Evolutionary conservation across 1,140 invertebrate genomes (phyloP).

Genomic region (Zaprionus tsacasi): DNA sequence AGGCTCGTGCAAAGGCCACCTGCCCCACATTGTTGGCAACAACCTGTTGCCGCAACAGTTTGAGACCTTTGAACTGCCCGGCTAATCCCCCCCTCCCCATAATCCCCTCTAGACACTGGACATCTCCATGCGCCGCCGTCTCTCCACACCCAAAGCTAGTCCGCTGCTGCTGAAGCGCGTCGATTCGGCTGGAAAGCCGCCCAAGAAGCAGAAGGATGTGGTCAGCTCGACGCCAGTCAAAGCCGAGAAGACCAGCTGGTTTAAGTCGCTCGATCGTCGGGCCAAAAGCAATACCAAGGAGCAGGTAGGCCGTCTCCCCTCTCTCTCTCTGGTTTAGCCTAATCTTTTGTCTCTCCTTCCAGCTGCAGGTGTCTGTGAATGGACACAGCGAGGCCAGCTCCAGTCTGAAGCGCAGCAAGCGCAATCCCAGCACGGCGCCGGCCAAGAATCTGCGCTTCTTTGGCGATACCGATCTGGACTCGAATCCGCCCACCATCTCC

Average conservation of each 20-base stretch:
- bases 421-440: slow-evolving; percentile 83
- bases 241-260: slow-evolving; percentile 86
- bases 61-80: slow-evolving; percentile 33
- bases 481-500: slow-evolving; percentile 85
- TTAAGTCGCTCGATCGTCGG: slow-evolving; percentile 87
- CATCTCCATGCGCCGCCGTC: slow-evolving; percentile 87
- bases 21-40: slow-evolving; percentile 71
- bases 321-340: neutral
- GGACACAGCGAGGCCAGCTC: slow-evolving; percentile 84
- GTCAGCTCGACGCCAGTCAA: slow-evolving; percentile 52
- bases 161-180: slow-evolving; percentile 84
- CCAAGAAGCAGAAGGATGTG: slow-evolving; percentile 67
- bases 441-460: slow-evolving; percentile 91
- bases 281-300: slow-evolving; percentile 84
- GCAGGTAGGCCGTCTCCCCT: slow-evolving; percentile 36
- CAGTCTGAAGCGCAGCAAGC: slow-evolving; percentile 84
- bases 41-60: slow-evolving; percentile 61
- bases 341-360: neutral
- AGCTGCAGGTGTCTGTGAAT: slow-evolving; percentile 77
- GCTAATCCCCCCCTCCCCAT: too few species aligned
- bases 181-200: slow-evolving; percentile 71
- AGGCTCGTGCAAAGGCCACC: slow-evolving; percentile 72
- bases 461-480: slow-evolving; percentile 91
- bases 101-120: slow-evolving; percentile 62
- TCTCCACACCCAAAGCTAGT: slow-evolving; percentile 90